Conservation (phyloP, 2,888 invertebrate genomes). For the Allophyes oxyacanthae region DNA sequence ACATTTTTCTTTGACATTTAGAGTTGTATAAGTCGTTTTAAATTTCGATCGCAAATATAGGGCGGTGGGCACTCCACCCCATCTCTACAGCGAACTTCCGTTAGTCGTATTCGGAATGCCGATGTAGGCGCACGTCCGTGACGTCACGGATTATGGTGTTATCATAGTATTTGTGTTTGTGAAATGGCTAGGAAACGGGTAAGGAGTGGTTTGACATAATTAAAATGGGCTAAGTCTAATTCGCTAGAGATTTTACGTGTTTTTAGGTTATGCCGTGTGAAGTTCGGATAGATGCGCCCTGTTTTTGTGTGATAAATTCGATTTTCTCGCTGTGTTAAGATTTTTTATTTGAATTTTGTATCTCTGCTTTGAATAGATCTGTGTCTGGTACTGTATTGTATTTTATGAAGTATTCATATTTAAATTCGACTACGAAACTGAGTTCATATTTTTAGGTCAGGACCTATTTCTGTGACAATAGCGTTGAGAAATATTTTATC, state of each 20-base stretch:
- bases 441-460: conserved; percentile 7
- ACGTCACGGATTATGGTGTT: conserved; percentile 56
- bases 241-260: conserved; percentile 37
- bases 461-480: conserved; percentile 2
- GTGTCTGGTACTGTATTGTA: conserved; percentile 7
- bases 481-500: not conserved
- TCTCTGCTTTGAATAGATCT: conserved; percentile 7
- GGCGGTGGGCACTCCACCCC: conserved; percentile 73
- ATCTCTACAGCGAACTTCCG: conserved; percentile 60
- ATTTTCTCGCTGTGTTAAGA: conserved; percentile 15
- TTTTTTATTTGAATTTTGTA: conserved; percentile 21
- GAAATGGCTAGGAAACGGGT: conserved; percentile 85
- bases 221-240: conserved; percentile 40
- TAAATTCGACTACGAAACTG: not conserved
- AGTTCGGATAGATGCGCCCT: conserved; percentile 22
- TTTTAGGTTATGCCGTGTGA: conserved; percentile 4
- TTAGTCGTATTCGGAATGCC: conserved; percentile 70
- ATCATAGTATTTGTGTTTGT: conserved; percentile 61
- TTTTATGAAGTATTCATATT: conserved; percentile 17
- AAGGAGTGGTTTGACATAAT: conserved; percentile 65
- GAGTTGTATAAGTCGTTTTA: conserved; percentile 65
- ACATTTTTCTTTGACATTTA: conserved; percentile 40
- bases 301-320: conserved; percentile 8
- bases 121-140: conserved; percentile 61
- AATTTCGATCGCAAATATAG: conserved; percentile 66